These are phyloP conservation scores for Callosobruchus maculatus DNA, from an alignment of 2,888 invertebrate genomes.

Conservation along the genomic window DNA sequence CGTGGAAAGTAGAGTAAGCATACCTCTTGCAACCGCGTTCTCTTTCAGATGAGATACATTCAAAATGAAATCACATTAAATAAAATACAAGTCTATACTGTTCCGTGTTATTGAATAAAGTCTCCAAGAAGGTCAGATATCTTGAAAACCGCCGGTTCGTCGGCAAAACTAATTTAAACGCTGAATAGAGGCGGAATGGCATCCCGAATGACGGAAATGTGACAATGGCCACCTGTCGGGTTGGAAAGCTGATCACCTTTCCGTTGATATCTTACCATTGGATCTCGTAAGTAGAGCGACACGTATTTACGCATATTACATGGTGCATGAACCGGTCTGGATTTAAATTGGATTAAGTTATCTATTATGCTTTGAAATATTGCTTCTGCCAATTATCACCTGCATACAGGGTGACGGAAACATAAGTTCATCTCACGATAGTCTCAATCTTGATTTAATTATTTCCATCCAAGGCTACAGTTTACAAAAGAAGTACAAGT, in stretches of 20 bases:
- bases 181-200: neutral
- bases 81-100: neutral
- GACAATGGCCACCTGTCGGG: neutral
- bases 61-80: neutral
- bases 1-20: too few relatives aligned
- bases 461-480: too few relatives aligned
- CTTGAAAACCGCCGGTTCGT: neutral
- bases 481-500: too few relatives aligned
- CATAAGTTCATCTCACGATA: too few relatives aligned
- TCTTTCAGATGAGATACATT: too few relatives aligned
- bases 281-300: neutral
- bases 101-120: neutral
- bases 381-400: too few relatives aligned
- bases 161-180: neutral
- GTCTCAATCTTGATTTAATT: too few relatives aligned
- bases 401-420: too few relatives aligned
- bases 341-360: too few relatives aligned
- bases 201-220: neutral
- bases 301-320: neutral
- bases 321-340: too few relatives aligned
- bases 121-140: neutral
- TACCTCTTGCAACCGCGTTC: too few relatives aligned
- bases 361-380: too few relatives aligned
- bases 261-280: neutral
- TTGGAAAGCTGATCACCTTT: neutral